Conservation (phyloP, 2,113 vertebrate genomes). For the Synodontis membranacea region DNA sequence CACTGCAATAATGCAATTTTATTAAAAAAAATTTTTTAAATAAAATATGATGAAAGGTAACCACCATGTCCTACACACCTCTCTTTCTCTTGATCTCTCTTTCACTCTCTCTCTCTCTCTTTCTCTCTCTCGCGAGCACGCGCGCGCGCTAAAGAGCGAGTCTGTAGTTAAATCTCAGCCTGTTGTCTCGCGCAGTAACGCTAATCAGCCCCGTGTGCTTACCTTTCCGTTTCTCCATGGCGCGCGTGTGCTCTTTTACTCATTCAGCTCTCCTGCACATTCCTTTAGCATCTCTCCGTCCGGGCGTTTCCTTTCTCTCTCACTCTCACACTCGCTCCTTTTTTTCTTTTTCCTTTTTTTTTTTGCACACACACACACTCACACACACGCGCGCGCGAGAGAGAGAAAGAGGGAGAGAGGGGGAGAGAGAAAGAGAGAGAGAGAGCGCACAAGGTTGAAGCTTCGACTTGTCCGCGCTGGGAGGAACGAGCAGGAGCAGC, state of each 20-base stretch:
- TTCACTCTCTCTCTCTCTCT: not conserved
- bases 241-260: slow-evolving; percentile 33
- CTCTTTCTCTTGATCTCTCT: not conserved
- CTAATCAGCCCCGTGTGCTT: slow-evolving; percentile 28
- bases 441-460: slow-evolving; percentile 16
- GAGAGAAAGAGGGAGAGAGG: not conserved
- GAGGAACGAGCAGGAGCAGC: not conserved
- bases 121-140: not conserved
- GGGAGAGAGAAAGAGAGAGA: not conserved
- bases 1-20: not conserved
- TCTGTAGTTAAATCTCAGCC: slow-evolving; percentile 7
- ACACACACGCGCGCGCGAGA: not conserved
- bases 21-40: not conserved
- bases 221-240: slow-evolving; percentile 64
- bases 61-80: not conserved
- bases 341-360: too few relatives aligned
- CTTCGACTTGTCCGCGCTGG: slow-evolving; percentile 10
- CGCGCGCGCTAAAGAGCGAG: not conserved
- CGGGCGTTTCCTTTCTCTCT: slow-evolving; percentile 26
- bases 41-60: not conserved
- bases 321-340: not conserved
- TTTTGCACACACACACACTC: not conserved
- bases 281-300: slow-evolving; percentile 28
- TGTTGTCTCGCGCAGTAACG: slow-evolving; percentile 5
- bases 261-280: slow-evolving; percentile 43